These are phyloP conservation scores for Holothuria scabra DNA, from an alignment of 53 echinoderm and acorn worm genomes.

Conservation along the genomic window DNA sequence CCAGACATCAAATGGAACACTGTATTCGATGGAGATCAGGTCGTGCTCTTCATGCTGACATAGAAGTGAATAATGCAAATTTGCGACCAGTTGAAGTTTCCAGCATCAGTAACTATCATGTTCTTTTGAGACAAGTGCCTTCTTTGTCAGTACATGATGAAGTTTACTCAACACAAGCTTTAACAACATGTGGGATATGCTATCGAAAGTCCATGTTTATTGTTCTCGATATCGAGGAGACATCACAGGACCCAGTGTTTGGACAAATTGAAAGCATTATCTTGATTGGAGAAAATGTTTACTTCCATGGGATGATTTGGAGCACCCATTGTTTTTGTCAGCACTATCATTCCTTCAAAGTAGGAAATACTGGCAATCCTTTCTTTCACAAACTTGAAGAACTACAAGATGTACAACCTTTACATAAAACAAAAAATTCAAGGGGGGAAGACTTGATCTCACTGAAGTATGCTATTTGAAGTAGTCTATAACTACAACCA, in stretches of 20 bases:
- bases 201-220: constrained; percentile 25
- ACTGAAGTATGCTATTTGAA: constrained; percentile 2
- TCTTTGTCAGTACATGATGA: constrained; percentile 20
- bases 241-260: constrained; percentile 25
- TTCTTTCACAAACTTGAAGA: constrained; percentile 19
- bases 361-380: constrained; percentile 17
- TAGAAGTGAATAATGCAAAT: background rate
- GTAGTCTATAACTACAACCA: background rate
- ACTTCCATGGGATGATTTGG: constrained; percentile 17
- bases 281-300: constrained; percentile 25
- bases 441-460: background rate
- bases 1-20: constrained; percentile 10
- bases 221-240: background rate
- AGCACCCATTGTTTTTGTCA: constrained; percentile 1
- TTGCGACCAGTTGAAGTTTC: background rate
- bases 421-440: constrained; percentile 8
- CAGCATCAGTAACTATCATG: constrained; percentile 13
- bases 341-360: constrained; percentile 17
- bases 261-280: constrained; percentile 22
- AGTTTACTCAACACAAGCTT: constrained; percentile 18
- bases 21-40: constrained; percentile 23
- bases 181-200: constrained; percentile 20
- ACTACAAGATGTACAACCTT: background rate
- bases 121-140: constrained; percentile 10
- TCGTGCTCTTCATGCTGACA: background rate